Evolutionary conservation across 1,140 invertebrate genomes (phyloP), one percentile per base, ranked within the genome.

Genomic region (Nomia melanderi): DNA sequence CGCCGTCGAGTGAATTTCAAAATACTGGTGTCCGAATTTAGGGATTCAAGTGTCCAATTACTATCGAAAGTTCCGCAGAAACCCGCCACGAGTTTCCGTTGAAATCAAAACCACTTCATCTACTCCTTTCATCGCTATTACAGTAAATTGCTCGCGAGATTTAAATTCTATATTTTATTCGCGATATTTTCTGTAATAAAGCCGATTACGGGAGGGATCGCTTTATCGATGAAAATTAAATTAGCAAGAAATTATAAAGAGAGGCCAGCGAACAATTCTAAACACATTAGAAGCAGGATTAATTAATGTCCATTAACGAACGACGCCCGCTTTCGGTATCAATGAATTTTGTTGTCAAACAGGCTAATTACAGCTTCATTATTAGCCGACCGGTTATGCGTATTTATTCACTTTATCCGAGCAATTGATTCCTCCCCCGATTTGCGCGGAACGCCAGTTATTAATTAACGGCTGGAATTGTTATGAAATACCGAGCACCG

Each of bases 281-380:
- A 6, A 36, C 7, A 1, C 31, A 29, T 1, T 20, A 31, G 20
- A 7, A 27, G 25, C 25, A 17, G 20, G 14, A 36, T 64, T 64
- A 54, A 64, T 64, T 44, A 54, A 29, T 8, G 25, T 44, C 54
- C 12, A 71, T 71, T 39, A 44, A 60, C 20, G 67, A 59, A 71
- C 39, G 27, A 25, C 17, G 65, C n/a, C 14, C 25, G 53, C 17
- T 54, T n/a, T 69, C 31, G 23, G 8, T 25, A 39, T 3, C 31
- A 33, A 36, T 23, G 39, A 31, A 59, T 59, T 25, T 57, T 25
- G 25, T 73, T 29, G 44, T 29, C 23, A 54, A 63, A 23, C 9
- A 17, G 17, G 9, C 23, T 50, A 63, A 63, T 73, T 53, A 29
- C 31, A 14, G 6, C 41, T 23, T 12, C 23, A 11, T 39, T 63